A percentile compares a stretch with the other conserved stretches of the same genome.
These are phyloP conservation scores for Tetrapedia diversipes DNA, from an alignment of 2,888 invertebrate genomes.

Conservation along the genomic window DNA sequence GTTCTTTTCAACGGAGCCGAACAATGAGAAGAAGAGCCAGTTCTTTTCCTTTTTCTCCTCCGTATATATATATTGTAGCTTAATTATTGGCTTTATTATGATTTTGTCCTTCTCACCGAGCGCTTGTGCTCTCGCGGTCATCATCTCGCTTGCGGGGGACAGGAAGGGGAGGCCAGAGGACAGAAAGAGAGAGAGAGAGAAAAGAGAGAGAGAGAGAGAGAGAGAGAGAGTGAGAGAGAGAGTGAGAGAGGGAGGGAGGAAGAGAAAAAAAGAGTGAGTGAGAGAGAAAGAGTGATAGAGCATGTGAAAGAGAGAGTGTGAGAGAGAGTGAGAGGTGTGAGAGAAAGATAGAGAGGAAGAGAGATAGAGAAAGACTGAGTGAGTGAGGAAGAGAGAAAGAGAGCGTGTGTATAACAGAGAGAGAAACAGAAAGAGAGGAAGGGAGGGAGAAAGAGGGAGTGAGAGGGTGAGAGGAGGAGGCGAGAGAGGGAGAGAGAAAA, in stretches of 20 bases:
- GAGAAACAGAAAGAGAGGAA: slow-evolving; percentile 4
- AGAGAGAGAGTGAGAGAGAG: not conserved
- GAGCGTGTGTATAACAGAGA: not conserved
- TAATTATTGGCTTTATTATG: slow-evolving; percentile 81
- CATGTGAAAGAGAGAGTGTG: slow-evolving; percentile 4
- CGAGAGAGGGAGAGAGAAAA: slow-evolving; percentile 5
- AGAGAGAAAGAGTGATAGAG: slow-evolving; percentile 10
- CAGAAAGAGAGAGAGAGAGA: slow-evolving; percentile 11
- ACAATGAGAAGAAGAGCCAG: slow-evolving; percentile 76
- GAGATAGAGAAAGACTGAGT: not conserved
- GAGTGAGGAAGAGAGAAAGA: slow-evolving; percentile 13
- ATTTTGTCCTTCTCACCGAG: slow-evolving; percentile 75
- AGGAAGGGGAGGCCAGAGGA: slow-evolving; percentile 5
- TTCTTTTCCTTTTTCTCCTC: slow-evolving; percentile 59
- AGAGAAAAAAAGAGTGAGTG: not conserved
- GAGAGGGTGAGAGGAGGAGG: slow-evolving; percentile 1
- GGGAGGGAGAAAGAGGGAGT: slow-evolving; percentile 1
- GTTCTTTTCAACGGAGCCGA: slow-evolving; percentile 74
- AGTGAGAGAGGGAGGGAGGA: slow-evolving; percentile 17
- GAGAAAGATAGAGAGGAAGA: slow-evolving; percentile 3
- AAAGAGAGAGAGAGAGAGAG: slow-evolving; percentile 4
- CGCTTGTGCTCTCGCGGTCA: slow-evolving; percentile 58
- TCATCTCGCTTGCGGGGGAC: slow-evolving; percentile 23
- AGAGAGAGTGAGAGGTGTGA: slow-evolving; percentile 7
- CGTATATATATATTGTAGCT: slow-evolving; percentile 66